These are phyloP conservation scores for Taphrorychus bicolor DNA, from an alignment of 2,888 invertebrate species.

Conservation along the genomic window DNA sequence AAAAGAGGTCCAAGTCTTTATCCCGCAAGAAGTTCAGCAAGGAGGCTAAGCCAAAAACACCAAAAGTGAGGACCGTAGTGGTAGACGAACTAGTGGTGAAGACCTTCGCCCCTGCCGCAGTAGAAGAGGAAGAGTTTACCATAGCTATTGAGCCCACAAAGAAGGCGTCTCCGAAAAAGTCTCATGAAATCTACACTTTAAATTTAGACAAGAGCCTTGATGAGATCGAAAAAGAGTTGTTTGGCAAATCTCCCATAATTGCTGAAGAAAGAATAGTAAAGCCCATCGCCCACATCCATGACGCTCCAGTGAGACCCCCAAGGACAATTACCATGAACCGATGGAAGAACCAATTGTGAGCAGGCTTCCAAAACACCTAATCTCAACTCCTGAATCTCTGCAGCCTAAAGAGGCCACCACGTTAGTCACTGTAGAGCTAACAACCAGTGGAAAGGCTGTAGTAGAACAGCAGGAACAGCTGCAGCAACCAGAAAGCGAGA, in stretches of 20 bases:
- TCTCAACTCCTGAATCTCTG: slow-evolving; percentile 22
- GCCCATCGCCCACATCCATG: slow-evolving; percentile 43
- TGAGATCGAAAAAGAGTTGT: slow-evolving; percentile 49
- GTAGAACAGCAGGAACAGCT: slow-evolving; percentile 33
- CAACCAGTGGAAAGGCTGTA: slow-evolving; percentile 50
- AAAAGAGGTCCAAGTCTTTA: slow-evolving; percentile 14
- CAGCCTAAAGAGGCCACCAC: slow-evolving; percentile 41
- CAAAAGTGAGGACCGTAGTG: slow-evolving; percentile 46
- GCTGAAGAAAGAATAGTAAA: slow-evolving; percentile 49
- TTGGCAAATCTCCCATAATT: slow-evolving; percentile 49
- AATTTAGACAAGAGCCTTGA: slow-evolving; percentile 50
- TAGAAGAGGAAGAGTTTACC: slow-evolving; percentile 55
- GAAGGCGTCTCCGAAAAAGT: slow-evolving; percentile 50
- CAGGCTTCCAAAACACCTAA: slow-evolving; percentile 40
- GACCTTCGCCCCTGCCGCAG: slow-evolving; percentile 52
- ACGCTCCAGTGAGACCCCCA: slow-evolving; percentile 46
- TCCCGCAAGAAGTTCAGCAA: slow-evolving; percentile 20
- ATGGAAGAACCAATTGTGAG: slow-evolving; percentile 46
- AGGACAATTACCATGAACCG: slow-evolving; percentile 52
- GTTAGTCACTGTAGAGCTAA: slow-evolving; percentile 50
- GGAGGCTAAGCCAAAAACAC: slow-evolving; percentile 37
- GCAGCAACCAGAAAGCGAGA: slow-evolving; percentile 45
- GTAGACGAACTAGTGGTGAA: slow-evolving; percentile 54
- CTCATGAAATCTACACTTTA: slow-evolving; percentile 52
- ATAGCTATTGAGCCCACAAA: slow-evolving; percentile 52